These are phyloP conservation scores for Paedocypris micromegethes DNA, from an alignment of 2,797 vertebrate genomes.

Conservation along the genomic window DNA sequence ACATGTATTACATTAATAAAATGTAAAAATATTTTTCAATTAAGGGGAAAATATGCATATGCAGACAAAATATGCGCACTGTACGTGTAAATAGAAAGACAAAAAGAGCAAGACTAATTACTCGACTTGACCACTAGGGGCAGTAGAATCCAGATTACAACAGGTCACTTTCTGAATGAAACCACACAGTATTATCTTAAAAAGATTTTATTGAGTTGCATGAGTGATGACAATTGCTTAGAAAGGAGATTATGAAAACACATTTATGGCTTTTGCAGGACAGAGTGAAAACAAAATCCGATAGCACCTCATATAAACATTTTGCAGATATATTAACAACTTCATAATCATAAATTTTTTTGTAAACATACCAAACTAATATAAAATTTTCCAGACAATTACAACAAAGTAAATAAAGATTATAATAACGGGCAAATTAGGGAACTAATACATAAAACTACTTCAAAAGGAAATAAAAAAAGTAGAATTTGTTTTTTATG, in stretches of 20 bases:
- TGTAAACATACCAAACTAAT: slow-evolving; percentile 54
- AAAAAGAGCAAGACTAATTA: too few relatives aligned
- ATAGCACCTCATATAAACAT: slow-evolving; percentile 53
- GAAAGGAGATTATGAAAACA: slow-evolving; percentile 47
- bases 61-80: too few relatives aligned
- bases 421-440: slow-evolving; percentile 35
- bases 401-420: slow-evolving; percentile 43
- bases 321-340: slow-evolving; percentile 55
- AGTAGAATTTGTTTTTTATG: not conserved
- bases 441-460: slow-evolving; percentile 22
- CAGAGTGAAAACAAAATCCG: slow-evolving; percentile 45
- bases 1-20: too few relatives aligned
- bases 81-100: too few relatives aligned
- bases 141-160: not conserved
- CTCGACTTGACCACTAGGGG: not conserved
- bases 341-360: slow-evolving; percentile 48
- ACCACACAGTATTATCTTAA: slow-evolving; percentile 31
- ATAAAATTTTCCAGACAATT: slow-evolving; percentile 49
- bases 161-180: not conserved
- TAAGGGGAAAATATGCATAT: too few relatives aligned
- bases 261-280: slow-evolving; percentile 50
- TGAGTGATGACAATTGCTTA: slow-evolving; percentile 47
- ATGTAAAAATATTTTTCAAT: too few relatives aligned
- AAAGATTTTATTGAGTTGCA: slow-evolving; percentile 50
- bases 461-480: slow-evolving; percentile 9